Evolutionary conservation across 2,888 invertebrate species (phyloP).

Genomic region (Aspidiotus rigidus): DNA sequence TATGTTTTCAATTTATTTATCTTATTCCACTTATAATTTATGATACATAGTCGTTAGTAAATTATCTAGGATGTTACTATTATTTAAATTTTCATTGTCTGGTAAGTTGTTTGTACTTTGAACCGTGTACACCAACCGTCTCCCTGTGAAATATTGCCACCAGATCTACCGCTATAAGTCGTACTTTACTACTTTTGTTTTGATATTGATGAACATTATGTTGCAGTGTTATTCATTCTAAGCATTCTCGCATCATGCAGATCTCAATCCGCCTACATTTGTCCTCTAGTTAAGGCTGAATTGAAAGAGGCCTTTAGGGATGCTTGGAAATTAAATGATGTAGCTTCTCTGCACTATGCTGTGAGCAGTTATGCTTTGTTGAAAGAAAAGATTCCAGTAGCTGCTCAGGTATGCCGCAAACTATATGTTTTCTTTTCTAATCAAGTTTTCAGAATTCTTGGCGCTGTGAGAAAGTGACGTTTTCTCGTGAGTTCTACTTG

Average conservation of each 20-base stretch:
- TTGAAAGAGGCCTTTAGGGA: slow-evolving; percentile 18
- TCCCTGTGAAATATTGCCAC: no score
- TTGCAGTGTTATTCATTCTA: slow-evolving; percentile 2
- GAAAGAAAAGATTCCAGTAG: slow-evolving; percentile 16
- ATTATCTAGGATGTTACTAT: neutral
- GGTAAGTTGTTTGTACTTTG: neutral
- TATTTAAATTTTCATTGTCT: neutral
- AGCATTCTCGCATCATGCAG: neutral
- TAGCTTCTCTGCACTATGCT: slow-evolving; percentile 26
- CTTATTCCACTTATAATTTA: neutral
- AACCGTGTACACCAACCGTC: no score
- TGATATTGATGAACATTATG: neutral
- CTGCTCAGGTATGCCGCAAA: slow-evolving; percentile 5
- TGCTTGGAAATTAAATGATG: slow-evolving; percentile 28
- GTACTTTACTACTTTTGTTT: neutral
- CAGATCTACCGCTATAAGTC: neutral
- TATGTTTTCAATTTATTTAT: neutral
- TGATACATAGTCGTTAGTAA: neutral
- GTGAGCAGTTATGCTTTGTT: slow-evolving; percentile 18
- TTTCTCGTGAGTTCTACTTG: no score
- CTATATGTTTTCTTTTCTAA: neutral
- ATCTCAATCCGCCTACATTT: slow-evolving; percentile 18
- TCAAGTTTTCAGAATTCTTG: neutral
- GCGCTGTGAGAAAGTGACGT: no score
- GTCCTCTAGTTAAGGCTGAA: slow-evolving; percentile 9